Conservation (phyloP, 2,113 vertebrate species). For the Symphodus melops region DNA sequence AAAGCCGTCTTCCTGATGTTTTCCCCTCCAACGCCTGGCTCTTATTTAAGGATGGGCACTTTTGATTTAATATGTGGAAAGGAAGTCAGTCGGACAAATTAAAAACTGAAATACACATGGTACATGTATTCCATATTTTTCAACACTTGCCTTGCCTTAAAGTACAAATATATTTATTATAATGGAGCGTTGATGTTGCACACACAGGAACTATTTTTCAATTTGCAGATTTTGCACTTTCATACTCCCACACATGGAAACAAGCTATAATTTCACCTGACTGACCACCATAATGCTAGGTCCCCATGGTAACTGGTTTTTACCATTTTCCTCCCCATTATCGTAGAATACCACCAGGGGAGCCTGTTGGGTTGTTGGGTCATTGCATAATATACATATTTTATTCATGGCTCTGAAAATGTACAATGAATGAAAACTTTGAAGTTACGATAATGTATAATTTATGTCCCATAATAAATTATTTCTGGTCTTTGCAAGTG, state of each 20-base stretch:
- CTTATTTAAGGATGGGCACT: too few species aligned
- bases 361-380: not conserved
- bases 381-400: slow-evolving; percentile 30
- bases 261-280: not conserved
- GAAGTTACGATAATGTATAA: slow-evolving; percentile 54
- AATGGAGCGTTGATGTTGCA: too few species aligned
- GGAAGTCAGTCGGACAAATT: too few species aligned
- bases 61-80: too few species aligned
- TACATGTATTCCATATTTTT: too few species aligned
- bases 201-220: not conserved
- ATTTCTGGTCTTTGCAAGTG: slow-evolving; percentile 33
- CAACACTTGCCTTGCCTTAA: too few species aligned
- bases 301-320: slow-evolving; percentile 23
- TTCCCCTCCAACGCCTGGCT: too few species aligned
- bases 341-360: slow-evolving; percentile 6
- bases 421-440: slow-evolving; percentile 40
- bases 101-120: too few species aligned
- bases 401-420: slow-evolving; percentile 32
- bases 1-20: too few species aligned
- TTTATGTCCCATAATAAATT: slow-evolving; percentile 53
- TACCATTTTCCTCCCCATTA: slow-evolving; percentile 17
- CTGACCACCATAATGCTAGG: too few species aligned
- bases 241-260: slow-evolving; percentile 2
- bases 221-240: slow-evolving; percentile 19
- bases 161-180: too few species aligned